These are phyloP conservation scores for Aphelenchoides bicaudatus DNA, from an alignment of 2,888 invertebrate genomes.

Conservation along the genomic window DNA sequence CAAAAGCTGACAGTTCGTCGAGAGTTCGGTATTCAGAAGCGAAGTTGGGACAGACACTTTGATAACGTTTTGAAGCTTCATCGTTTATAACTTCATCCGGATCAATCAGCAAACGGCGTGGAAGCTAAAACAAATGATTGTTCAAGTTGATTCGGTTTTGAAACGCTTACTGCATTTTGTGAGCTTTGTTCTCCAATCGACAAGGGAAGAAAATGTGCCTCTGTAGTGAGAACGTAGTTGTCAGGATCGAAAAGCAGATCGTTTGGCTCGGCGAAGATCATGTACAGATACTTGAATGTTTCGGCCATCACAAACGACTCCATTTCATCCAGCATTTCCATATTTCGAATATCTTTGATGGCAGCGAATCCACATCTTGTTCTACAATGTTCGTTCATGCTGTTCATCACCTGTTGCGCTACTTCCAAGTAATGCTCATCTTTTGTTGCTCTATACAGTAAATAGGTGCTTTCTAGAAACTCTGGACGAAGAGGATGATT, in stretches of 20 bases:
- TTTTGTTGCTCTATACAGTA: constrained; percentile 85
- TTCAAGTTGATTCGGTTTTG: no score
- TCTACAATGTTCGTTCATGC: constrained; percentile 81
- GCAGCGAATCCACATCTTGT: constrained; percentile 97
- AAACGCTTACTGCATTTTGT: constrained; percentile 1
- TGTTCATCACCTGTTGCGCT: constrained; percentile 80
- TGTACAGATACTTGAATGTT: constrained; percentile 92
- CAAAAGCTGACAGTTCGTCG: constrained; percentile 30
- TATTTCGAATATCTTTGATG: constrained; percentile 87
- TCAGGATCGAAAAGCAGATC: constrained; percentile 67
- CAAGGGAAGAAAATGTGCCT: constrained; percentile 89
- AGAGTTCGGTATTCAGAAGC: constrained; percentile 27
- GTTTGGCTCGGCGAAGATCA: constrained; percentile 82
- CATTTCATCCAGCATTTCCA: constrained; percentile 81
- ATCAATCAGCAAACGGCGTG: constrained; percentile 42
- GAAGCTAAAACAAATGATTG: constrained; percentile 24
- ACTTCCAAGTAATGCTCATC: constrained; percentile 92
- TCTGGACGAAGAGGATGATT: constrained; percentile 94
- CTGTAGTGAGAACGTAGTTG: constrained; percentile 66
- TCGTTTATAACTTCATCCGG: constrained; percentile 44
- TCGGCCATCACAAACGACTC: constrained; percentile 96
- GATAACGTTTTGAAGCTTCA: constrained; percentile 19
- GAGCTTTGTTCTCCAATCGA: constrained; percentile 36
- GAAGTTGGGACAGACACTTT: constrained; percentile 30
- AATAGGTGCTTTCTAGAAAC: constrained; percentile 95